Conservation (phyloP, 2,797 vertebrate genomes). For the Champsocephalus esox region DNA sequence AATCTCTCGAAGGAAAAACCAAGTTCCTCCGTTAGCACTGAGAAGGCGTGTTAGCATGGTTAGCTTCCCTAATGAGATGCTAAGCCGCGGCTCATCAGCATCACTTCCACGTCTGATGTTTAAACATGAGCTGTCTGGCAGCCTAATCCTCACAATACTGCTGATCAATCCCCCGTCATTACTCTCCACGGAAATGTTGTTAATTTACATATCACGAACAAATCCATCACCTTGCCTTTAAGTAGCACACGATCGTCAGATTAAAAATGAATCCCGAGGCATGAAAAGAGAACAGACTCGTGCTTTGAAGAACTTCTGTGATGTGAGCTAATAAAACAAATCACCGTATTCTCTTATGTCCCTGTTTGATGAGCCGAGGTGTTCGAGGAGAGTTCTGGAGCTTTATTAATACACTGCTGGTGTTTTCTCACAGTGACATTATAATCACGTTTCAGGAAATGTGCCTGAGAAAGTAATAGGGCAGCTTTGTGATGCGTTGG, state of each 20-base stretch:
- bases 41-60: slow-evolving; percentile 57
- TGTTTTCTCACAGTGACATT: background rate
- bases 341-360: slow-evolving; percentile 8
- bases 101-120: slow-evolving; percentile 73
- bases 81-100: slow-evolving; percentile 67
- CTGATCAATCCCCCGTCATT: slow-evolving; percentile 71
- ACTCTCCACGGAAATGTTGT: slow-evolving; percentile 55
- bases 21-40: slow-evolving; percentile 23
- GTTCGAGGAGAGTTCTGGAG: slow-evolving; percentile 30
- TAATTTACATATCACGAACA: slow-evolving; percentile 65
- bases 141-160: slow-evolving; percentile 70
- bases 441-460: slow-evolving; percentile 15
- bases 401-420: slow-evolving; percentile 22
- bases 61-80: slow-evolving; percentile 59
- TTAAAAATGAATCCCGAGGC: slow-evolving; percentile 43
- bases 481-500: background rate
- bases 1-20: background rate
- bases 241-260: slow-evolving; percentile 51
- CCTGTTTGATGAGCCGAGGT: slow-evolving; percentile 18
- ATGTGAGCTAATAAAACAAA: slow-evolving; percentile 25
- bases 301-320: slow-evolving; percentile 12
- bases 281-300: slow-evolving; percentile 1
- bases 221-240: slow-evolving; percentile 50
- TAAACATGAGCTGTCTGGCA: slow-evolving; percentile 75
- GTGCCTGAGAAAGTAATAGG: background rate